phyloP scores from a whole-genome alignment of 2,888 invertebrate species.

The Oligia fasciuncula region DNA sequence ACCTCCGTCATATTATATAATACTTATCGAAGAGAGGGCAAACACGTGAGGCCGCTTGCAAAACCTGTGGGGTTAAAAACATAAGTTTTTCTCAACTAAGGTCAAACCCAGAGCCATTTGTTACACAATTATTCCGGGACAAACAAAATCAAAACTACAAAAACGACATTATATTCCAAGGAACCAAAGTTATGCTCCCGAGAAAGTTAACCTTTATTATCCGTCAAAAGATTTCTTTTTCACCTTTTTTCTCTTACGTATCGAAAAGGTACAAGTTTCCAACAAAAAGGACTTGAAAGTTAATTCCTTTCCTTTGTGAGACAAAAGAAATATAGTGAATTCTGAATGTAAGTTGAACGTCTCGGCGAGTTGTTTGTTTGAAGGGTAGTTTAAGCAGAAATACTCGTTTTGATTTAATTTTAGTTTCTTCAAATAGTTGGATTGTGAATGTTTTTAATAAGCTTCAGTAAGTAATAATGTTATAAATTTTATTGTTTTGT shows the following conservation, averaged over 20 bases:
- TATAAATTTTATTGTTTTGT: no score
- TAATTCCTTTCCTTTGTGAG: constrained; percentile 61
- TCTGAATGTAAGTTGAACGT: constrained; percentile 41
- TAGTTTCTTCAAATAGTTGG: constrained; percentile 11
- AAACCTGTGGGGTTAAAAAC: not conserved
- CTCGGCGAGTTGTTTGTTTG: constrained; percentile 31
- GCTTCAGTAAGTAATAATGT: not conserved
- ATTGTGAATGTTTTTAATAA: not conserved
- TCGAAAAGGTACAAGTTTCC: constrained; percentile 54
- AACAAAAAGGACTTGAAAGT: constrained; percentile 62
- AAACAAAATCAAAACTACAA: constrained; percentile 31
- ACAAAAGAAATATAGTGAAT: constrained; percentile 57
- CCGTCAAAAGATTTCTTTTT: constrained; percentile 62
- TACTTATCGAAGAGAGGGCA: not conserved
- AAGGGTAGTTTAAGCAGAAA: constrained; percentile 1
- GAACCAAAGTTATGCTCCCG: constrained; percentile 38
- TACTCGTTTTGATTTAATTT: constrained; percentile 30
- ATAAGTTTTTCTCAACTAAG: not conserved
- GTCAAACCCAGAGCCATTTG: not conserved
- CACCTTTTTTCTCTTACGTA: constrained; percentile 50
- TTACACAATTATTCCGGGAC: not conserved
- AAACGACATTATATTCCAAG: constrained; percentile 43
- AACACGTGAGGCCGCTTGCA: not conserved
- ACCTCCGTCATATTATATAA: no score
- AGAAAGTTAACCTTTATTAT: constrained; percentile 50